Conservation (phyloP, 2,113 vertebrate species). For the Gnathonemus echidnorhynchus region DNA sequence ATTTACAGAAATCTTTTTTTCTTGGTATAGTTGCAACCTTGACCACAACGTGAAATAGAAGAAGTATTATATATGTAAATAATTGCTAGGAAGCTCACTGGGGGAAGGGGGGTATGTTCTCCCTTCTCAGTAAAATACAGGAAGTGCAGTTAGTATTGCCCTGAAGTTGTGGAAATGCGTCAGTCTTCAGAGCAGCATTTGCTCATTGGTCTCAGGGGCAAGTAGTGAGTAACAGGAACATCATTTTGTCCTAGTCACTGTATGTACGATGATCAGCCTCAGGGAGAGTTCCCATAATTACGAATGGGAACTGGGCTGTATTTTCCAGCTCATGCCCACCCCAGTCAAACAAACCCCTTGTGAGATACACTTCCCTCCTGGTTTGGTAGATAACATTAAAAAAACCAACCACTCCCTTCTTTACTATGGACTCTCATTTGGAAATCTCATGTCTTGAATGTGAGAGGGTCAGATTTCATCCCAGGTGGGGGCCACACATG, state of each 20-base stretch:
- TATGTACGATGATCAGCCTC: not conserved
- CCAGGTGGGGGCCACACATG: not conserved
- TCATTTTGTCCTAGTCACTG: not conserved
- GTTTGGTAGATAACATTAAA: not conserved
- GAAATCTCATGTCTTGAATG: not conserved
- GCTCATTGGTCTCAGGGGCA: not conserved
- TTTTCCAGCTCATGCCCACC: not conserved
- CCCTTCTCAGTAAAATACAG: not conserved
- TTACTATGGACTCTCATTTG: not conserved
- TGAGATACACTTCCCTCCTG: slow-evolving; percentile 1
- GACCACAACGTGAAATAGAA: not conserved
- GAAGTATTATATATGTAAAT: not conserved
- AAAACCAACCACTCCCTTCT: not conserved
- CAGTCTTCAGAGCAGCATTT: not conserved
- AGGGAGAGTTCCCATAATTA: not conserved
- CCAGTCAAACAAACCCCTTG: not conserved
- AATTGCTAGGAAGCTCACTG: not conserved
- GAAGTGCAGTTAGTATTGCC: not conserved
- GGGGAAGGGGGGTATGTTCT: not conserved
- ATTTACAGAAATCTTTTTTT: not conserved
- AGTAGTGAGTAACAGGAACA: not conserved
- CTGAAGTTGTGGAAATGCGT: not conserved
- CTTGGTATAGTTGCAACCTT: not conserved
- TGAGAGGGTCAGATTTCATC: not conserved
- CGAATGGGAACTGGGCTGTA: not conserved